Evolutionary conservation across 1,140 invertebrate species (phyloP).

Genomic region (Brachionus rubens): DNA sequence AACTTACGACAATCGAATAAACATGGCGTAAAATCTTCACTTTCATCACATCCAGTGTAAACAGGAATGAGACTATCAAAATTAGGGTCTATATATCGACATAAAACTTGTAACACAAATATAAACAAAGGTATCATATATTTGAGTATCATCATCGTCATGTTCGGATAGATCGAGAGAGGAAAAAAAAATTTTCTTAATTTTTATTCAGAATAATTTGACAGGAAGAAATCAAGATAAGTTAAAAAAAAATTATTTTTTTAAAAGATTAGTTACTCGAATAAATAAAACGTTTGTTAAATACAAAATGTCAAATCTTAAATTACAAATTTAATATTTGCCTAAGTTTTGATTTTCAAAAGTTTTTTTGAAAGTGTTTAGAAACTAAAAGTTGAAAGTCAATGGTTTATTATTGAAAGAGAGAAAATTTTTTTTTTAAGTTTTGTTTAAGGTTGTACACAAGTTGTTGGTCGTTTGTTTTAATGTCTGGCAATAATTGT

Average conservation of each 20-base stretch:
- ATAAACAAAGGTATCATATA: neutral
- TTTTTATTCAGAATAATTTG: neutral
- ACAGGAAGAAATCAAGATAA: conserved; percentile 3
- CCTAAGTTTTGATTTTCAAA: neutral
- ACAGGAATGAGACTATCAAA: conserved; percentile 16
- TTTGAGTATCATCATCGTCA: neutral
- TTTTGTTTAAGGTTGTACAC: too few relatives aligned
- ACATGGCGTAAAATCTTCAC: conserved; percentile 7
- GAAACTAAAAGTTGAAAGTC: too few relatives aligned
- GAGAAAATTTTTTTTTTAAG: too few relatives aligned
- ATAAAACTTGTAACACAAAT: neutral
- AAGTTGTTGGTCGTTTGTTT: neutral
- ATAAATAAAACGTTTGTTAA: neutral
- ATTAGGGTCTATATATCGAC: conserved; percentile 5
- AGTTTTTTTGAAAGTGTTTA: too few relatives aligned
- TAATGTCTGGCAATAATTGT: conserved; percentile 61
- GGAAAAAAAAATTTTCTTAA: neutral
- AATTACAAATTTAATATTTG: conserved; percentile 37
- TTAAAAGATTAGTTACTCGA: too few relatives aligned
- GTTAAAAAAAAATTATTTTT: conserved; percentile 3
- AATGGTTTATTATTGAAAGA: too few relatives aligned
- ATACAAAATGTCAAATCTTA: neutral
- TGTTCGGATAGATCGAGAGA: neutral
- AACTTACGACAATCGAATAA: conserved; percentile 14
- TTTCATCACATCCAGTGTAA: neutral